These are phyloP conservation scores for Centrocercus urophasianus DNA, from an alignment of 2,113 vertebrate genomes.

Conservation along the genomic window DNA sequence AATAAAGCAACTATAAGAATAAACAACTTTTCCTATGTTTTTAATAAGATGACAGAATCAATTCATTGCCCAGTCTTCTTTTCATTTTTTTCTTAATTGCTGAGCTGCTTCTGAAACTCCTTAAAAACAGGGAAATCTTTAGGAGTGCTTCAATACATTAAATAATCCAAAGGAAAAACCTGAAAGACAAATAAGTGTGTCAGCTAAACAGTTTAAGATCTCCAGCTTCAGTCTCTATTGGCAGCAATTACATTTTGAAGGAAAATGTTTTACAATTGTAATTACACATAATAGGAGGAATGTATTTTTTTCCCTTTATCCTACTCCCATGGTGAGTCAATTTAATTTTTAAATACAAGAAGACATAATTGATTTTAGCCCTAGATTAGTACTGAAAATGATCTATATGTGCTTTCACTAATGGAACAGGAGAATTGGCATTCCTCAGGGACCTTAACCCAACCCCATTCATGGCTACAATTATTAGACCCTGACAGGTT, in stretches of 20 bases:
- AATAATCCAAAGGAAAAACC: conserved; percentile 65
- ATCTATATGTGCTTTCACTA: conserved; percentile 83
- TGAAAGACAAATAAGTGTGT: conserved; percentile 70
- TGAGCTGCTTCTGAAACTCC: conserved; percentile 17
- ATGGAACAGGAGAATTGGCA: conserved; percentile 83
- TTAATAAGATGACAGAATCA: conserved; percentile 13
- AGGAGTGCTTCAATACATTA: conserved; percentile 45
- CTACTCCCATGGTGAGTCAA: conserved; percentile 83
- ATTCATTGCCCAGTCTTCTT: background rate
- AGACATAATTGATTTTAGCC: conserved; percentile 87
- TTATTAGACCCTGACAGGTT: conserved; percentile 83
- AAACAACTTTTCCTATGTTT: background rate
- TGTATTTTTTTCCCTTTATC: conserved; percentile 83
- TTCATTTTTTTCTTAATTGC: conserved; percentile 2
- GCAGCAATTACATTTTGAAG: conserved; percentile 83
- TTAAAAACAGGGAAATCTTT: conserved; percentile 52
- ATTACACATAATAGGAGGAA: conserved; percentile 86
- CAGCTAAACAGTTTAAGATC: conserved; percentile 75
- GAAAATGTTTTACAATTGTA: conserved; percentile 88
- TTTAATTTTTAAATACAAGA: conserved; percentile 89
- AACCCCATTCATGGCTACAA: conserved; percentile 77
- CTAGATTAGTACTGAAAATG: conserved; percentile 84
- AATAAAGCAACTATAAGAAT: background rate
- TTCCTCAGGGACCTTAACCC: conserved; percentile 79
- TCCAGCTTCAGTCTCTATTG: conserved; percentile 77